A percentile compares a stretch with the other conserved stretches of the same genome.
phyloP scores from a whole-genome alignment of 2,113 vertebrate genomes.

The Silurus meridionalis region DNA sequence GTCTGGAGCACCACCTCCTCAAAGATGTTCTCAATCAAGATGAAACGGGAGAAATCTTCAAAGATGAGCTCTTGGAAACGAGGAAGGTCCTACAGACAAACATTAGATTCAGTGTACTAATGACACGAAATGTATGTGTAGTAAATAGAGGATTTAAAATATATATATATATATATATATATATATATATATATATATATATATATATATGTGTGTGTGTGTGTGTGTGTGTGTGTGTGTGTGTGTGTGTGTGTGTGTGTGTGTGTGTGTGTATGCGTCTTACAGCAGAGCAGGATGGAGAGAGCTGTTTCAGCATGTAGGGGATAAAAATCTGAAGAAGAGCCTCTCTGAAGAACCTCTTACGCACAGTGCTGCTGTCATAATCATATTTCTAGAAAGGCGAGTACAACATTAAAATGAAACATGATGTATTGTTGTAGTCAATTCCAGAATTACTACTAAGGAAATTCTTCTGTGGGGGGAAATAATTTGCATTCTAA shows the following conservation, averaged over 20 bases:
- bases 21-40: constrained; percentile 90
- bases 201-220: too few relatives aligned
- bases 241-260: too few relatives aligned
- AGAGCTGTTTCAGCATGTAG: constrained; percentile 91
- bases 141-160: background rate
- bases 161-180: too few relatives aligned
- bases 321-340: constrained; percentile 95
- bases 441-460: background rate
- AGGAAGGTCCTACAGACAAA: constrained; percentile 78
- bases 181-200: too few relatives aligned
- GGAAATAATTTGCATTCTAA: background rate
- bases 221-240: too few relatives aligned
- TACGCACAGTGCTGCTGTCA: constrained; percentile 92
- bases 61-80: constrained; percentile 93
- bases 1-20: constrained; percentile 95
- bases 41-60: constrained; percentile 88
- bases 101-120: background rate
- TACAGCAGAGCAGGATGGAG: constrained; percentile 63
- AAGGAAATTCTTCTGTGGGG: too few relatives aligned
- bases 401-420: background rate
- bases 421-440: too few relatives aligned
- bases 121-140: background rate
- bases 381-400: constrained; percentile 87
- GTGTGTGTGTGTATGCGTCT: background rate
- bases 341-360: constrained; percentile 94